Conservation (phyloP, 1,140 invertebrate genomes). For the Drosophila paulistorum region DNA sequence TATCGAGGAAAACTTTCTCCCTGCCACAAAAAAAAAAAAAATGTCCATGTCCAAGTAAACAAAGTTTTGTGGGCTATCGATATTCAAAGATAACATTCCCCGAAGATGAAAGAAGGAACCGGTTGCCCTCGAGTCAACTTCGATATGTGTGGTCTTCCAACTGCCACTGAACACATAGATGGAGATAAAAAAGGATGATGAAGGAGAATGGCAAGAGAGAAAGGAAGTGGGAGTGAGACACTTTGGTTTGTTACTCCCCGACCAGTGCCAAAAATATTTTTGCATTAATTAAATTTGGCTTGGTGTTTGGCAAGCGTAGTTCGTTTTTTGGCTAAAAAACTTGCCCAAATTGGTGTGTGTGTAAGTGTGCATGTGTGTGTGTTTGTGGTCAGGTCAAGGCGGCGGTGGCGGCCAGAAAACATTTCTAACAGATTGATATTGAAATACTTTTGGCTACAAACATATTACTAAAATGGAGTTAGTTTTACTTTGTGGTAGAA, state of each 20-base stretch:
- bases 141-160: constrained; percentile 15
- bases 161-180: constrained; percentile 1
- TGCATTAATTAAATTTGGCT: constrained; percentile 21
- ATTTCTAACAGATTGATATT: constrained; percentile 13
- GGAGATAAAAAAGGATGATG: background rate
- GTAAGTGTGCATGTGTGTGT: background rate
- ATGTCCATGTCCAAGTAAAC: constrained; percentile 17
- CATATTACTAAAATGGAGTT: background rate
- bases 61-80: constrained; percentile 19
- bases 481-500: background rate
- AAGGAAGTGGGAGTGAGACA: background rate
- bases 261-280: constrained; percentile 21
- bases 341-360: constrained; percentile 2
- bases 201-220: background rate
- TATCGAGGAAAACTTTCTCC: constrained; percentile 2
- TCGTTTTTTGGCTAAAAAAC: constrained; percentile 10
- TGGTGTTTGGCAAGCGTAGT: constrained; percentile 17
- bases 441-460: constrained; percentile 4
- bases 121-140: background rate
- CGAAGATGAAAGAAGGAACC: background rate
- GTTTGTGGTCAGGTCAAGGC: constrained; percentile 9
- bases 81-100: constrained; percentile 4
- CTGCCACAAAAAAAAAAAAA: background rate
- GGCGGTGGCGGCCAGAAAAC: background rate
- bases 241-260: constrained; percentile 2